Evolutionary conservation across 2,113 vertebrate species (phyloP).

Genomic region (Erpornis zantholeuca): DNA sequence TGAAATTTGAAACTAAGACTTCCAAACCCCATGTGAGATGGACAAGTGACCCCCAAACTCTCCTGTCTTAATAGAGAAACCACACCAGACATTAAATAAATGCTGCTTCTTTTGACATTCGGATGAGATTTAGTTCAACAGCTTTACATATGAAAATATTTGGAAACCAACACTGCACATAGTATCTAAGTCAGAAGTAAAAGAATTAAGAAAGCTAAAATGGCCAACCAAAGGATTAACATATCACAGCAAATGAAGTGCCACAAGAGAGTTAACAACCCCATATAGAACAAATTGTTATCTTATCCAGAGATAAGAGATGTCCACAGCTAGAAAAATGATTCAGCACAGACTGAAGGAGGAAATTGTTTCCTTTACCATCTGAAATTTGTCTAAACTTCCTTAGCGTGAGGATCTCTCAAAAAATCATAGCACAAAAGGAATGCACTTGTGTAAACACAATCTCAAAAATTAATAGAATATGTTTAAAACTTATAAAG

Average conservation of each 20-base stretch:
- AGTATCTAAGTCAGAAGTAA: background rate
- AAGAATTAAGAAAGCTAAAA: background rate
- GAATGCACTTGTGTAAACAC: background rate
- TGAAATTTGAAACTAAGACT: background rate
- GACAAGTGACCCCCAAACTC: background rate
- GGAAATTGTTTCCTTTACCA: background rate
- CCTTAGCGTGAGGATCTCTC: background rate
- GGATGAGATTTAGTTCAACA: background rate
- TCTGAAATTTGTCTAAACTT: background rate
- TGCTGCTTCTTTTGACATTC: background rate
- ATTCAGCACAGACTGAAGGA: background rate
- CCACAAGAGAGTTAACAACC: background rate
- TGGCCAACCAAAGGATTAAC: background rate
- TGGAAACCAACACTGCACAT: background rate
- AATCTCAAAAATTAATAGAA: background rate
- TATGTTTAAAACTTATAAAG: background rate
- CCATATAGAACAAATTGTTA: background rate
- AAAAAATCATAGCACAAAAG: background rate
- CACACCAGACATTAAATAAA: background rate
- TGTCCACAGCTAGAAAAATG: background rate
- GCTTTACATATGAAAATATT: background rate
- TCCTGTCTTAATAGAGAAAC: background rate
- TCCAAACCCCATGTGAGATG: background rate
- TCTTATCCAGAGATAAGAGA: constrained; percentile 11
- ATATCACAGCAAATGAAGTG: background rate